Evolutionary conservation across 2,888 invertebrate species (phyloP).

Genomic region (Xestia rhomboidea): DNA sequence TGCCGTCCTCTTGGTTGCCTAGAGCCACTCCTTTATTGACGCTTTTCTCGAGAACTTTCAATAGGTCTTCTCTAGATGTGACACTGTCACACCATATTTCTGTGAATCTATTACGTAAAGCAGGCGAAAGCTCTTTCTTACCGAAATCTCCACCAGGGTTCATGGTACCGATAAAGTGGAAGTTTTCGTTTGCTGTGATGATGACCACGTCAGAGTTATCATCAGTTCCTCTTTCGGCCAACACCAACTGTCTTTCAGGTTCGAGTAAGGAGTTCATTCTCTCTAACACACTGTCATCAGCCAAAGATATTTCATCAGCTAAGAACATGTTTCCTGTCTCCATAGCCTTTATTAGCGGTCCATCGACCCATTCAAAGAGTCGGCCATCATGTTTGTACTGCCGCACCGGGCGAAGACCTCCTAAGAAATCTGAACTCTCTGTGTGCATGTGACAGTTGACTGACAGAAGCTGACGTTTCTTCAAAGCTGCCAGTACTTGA

Average conservation of each 20-base stretch:
- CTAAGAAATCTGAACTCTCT: constrained; percentile 99
- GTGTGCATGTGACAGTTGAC: constrained; percentile 99
- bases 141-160: constrained; percentile 99
- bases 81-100: constrained; percentile 99
- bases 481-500: constrained; percentile 95
- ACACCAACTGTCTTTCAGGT: constrained; percentile 96
- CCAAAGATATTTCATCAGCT: constrained; percentile 99
- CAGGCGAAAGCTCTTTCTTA: constrained; percentile 99
- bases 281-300: constrained; percentile 99
- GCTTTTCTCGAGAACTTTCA: constrained; percentile 95
- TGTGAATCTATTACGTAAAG: constrained; percentile 98
- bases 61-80: constrained; percentile 93
- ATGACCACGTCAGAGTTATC: constrained; percentile 90
- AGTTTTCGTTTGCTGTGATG: constrained; percentile 93
- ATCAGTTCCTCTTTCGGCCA: constrained; percentile 97
- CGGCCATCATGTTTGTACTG: constrained; percentile 91
- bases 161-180: constrained; percentile 99
- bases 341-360: constrained; percentile 98
- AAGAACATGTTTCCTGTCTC: constrained; percentile 96
- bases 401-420: constrained; percentile 97
- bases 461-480: constrained; percentile 92
- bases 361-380: constrained; percentile 99
- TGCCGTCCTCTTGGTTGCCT: constrained; percentile 89
- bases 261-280: constrained; percentile 98
- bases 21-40: constrained; percentile 90